phyloP scores from a whole-genome alignment of 2,888 invertebrate species.

The Ophraella communa region DNA sequence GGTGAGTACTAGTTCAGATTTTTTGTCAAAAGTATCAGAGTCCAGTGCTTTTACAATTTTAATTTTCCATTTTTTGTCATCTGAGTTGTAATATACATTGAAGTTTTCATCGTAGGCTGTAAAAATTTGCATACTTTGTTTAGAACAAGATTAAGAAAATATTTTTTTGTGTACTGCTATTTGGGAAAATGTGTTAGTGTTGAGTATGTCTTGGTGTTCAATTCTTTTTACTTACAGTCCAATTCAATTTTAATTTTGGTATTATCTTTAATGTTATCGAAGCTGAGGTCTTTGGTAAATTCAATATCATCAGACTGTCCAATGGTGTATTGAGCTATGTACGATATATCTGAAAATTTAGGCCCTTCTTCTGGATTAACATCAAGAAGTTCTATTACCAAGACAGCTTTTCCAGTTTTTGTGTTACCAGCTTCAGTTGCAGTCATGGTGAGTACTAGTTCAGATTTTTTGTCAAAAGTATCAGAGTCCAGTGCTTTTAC shows the following conservation, averaged over 20 bases:
- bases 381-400: constrained; percentile 31
- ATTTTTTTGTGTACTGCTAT: background rate
- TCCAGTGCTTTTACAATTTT: constrained; percentile 3
- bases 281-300: constrained; percentile 36
- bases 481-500: background rate
- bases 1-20: constrained; percentile 12
- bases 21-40: background rate
- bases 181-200: constrained; percentile 22
- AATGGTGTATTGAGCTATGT: constrained; percentile 34
- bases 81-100: constrained; percentile 2
- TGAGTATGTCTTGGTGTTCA: background rate
- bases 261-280: constrained; percentile 26
- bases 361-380: constrained; percentile 23
- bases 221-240: constrained; percentile 14
- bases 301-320: constrained; percentile 21
- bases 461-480: background rate
- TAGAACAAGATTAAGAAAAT: background rate
- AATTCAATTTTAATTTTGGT: constrained; percentile 18
- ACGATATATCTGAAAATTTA: constrained; percentile 35
- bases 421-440: constrained; percentile 3
- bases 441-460: constrained; percentile 16
- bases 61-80: constrained; percentile 1
- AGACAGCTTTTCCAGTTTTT: constrained; percentile 8
- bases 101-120: constrained; percentile 25
- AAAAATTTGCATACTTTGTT: too few species aligned